Conservation (phyloP, 2,113 vertebrate species). For the Ginglymostoma cirratum region DNA sequence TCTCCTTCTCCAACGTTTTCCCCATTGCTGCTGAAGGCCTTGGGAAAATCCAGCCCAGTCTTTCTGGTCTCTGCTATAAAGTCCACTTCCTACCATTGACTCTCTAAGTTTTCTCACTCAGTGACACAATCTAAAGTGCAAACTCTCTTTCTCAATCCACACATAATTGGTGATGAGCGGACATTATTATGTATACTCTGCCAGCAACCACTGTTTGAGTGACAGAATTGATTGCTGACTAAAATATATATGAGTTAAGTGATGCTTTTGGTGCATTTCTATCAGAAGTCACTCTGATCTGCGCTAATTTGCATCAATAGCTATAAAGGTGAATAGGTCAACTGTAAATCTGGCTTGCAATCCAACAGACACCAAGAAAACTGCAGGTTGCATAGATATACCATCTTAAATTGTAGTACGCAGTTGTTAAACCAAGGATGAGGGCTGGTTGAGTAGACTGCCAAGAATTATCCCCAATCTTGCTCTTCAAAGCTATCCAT, state of each 20-base stretch:
- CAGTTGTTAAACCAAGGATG: neutral
- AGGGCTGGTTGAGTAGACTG: neutral
- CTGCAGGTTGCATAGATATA: neutral
- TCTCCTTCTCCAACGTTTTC: too few relatives aligned
- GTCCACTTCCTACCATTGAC: neutral
- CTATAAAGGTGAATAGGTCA: neutral
- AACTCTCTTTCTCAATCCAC: neutral
- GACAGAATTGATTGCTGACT: neutral
- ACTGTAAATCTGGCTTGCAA: neutral
- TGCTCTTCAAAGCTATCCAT: neutral
- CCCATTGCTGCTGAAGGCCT: too few relatives aligned
- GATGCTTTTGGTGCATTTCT: neutral
- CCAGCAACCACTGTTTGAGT: neutral
- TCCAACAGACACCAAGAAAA: neutral
- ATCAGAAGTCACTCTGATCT: neutral
- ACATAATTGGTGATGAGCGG: neutral
- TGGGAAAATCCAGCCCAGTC: too few relatives aligned
- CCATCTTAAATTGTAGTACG: neutral
- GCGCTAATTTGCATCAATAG: neutral
- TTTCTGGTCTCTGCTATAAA: too few relatives aligned
- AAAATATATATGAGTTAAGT: neutral
- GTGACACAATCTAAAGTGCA: neutral
- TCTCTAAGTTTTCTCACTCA: neutral
- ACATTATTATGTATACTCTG: neutral
- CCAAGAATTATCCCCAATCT: neutral